Percentiles rank a stretch among this genome's conserved stretches.
phyloP scores from a whole-genome alignment of 2,113 vertebrate genomes.

The Gambusia holbrooki region DNA sequence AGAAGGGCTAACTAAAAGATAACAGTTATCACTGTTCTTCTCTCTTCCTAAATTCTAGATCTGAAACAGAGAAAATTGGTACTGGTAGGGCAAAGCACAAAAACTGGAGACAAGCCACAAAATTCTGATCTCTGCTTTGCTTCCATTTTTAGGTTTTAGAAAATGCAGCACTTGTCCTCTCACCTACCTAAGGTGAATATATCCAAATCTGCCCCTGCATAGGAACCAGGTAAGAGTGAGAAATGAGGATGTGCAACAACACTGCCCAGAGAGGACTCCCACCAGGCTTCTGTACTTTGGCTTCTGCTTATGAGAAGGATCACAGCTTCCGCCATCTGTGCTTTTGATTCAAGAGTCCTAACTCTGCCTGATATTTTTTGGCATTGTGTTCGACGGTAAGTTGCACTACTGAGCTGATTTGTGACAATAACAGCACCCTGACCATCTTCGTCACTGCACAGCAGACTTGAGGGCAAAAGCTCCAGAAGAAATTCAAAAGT shows the following conservation, averaged over 20 bases:
- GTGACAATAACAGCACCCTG: not conserved
- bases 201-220: constrained; percentile 47
- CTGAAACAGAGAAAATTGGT: not conserved
- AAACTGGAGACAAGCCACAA: not conserved
- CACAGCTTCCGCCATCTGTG: constrained; percentile 41
- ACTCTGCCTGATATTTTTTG: constrained; percentile 11
- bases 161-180: constrained; percentile 52
- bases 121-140: constrained; percentile 20
- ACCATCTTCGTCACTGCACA: not conserved
- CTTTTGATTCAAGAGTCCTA: constrained; percentile 31
- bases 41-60: not conserved
- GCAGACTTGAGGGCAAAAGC: constrained; percentile 19
- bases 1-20: not conserved
- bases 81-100: not conserved
- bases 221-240: constrained; percentile 57
- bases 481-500: not conserved
- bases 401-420: constrained; percentile 7
- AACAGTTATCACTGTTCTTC: not conserved
- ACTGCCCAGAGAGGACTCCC: constrained; percentile 32
- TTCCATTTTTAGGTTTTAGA: constrained; percentile 62
- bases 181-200: constrained; percentile 34
- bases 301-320: constrained; percentile 16
- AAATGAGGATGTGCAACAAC: constrained; percentile 54
- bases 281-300: constrained; percentile 17
- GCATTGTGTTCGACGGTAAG: constrained; percentile 5